Evolutionary conservation across 2,888 invertebrate genomes (phyloP).

Genomic region (Harpagoxenus sublaevis): DNA sequence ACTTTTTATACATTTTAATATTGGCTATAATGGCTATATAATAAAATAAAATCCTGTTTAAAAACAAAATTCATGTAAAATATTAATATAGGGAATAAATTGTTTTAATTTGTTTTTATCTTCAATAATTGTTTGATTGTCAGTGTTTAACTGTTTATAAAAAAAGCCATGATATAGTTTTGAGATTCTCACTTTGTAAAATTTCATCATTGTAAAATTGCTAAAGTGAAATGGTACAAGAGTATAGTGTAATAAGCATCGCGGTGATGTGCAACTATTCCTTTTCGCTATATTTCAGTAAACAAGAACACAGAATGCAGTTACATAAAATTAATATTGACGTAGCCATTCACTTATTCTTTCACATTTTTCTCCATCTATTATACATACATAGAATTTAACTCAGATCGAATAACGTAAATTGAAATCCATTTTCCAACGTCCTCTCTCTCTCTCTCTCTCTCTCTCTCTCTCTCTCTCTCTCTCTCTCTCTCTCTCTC

Average conservation of each 20-base stretch:
- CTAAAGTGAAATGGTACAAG: background rate
- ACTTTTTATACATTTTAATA: background rate
- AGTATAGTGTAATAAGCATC: background rate
- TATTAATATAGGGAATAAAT: background rate
- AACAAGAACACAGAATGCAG: background rate
- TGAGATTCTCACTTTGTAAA: background rate
- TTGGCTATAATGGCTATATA: background rate
- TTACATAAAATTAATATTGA: slow-evolving; percentile 20
- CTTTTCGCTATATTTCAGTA: background rate
- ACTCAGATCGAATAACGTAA: slow-evolving; percentile 32
- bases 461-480: too few relatives aligned
- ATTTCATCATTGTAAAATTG: background rate
- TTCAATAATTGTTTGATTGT: background rate
- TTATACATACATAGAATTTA: slow-evolving; percentile 31
- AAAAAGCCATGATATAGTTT: background rate
- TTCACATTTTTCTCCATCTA: slow-evolving; percentile 23
- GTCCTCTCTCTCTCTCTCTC: background rate
- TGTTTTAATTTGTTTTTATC: background rate
- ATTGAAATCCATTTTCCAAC: slow-evolving; percentile 28
- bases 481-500: too few relatives aligned
- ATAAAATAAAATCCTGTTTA: background rate
- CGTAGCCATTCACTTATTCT: slow-evolving; percentile 18
- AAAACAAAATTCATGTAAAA: background rate
- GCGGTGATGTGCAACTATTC: background rate
- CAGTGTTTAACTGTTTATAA: background rate